Conservation (phyloP, 1,140 invertebrate genomes). For the Colletes gigas region DNA sequence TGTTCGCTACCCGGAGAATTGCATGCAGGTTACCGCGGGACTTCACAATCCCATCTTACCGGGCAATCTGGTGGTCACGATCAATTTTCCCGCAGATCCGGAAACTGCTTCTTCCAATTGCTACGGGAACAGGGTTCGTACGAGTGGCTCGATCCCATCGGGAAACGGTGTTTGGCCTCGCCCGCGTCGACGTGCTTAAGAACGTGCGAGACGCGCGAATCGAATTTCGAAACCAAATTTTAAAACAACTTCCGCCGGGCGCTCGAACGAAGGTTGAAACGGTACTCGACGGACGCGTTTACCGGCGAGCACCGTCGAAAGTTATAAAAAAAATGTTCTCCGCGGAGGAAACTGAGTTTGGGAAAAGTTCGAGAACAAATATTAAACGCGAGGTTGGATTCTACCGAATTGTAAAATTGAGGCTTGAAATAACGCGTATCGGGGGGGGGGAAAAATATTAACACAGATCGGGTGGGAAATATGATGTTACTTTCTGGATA, state of each 20-base stretch:
- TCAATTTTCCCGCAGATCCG: constrained; percentile 52
- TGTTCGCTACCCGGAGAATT: constrained; percentile 50
- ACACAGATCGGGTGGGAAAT: too few species aligned
- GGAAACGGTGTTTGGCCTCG: constrained; percentile 1
- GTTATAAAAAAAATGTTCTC: background rate
- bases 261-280: background rate
- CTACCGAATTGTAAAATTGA: too few species aligned
- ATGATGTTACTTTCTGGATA: too few species aligned
- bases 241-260: background rate
- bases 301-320: too few species aligned
- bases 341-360: too few species aligned
- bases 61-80: constrained; percentile 53
- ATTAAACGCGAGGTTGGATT: too few species aligned
- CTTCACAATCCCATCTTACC: constrained; percentile 56
- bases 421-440: too few species aligned
- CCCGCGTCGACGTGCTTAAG: background rate
- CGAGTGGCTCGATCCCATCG: constrained; percentile 6
- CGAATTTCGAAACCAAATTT: constrained; percentile 15
- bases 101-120: constrained; percentile 53
- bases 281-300: background rate
- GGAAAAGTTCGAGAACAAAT: too few species aligned
- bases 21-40: constrained; percentile 35
- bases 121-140: background rate
- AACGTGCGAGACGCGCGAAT: background rate
- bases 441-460: too few species aligned